These are phyloP conservation scores for Sesamia nonagrioides DNA, from an alignment of 1,140 invertebrate genomes.

Conservation along the genomic window DNA sequence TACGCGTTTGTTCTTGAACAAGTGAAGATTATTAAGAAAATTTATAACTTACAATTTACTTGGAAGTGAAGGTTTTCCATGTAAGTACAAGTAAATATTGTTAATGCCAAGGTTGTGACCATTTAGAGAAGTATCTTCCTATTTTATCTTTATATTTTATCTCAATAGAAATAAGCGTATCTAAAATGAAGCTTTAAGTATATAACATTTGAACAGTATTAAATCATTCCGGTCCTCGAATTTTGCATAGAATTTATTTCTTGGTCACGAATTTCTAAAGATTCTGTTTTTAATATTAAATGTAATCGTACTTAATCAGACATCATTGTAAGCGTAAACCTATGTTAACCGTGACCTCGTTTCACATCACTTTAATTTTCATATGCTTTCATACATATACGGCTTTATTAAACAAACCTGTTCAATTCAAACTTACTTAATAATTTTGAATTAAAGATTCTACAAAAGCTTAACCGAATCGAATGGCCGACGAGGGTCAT, in stretches of 20 bases:
- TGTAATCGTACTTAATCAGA: neutral
- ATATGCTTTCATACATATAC: too few relatives aligned
- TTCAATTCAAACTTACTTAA: too few relatives aligned
- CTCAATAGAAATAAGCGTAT: neutral
- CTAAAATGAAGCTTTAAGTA: neutral
- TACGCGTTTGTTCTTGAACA: constrained; percentile 20
- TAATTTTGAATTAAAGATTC: too few relatives aligned
- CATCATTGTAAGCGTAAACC: too few relatives aligned
- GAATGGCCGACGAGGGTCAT: neutral
- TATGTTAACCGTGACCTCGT: too few relatives aligned
- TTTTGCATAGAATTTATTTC: neutral
- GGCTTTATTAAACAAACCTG: too few relatives aligned
- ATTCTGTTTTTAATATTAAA: neutral
- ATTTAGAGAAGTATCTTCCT: neutral
- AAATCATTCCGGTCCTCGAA: neutral
- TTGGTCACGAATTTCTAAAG: constrained; percentile 7
- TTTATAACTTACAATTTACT: neutral
- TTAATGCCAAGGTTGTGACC: constrained; percentile 7
- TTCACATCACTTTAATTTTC: too few relatives aligned
- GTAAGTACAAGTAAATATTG: neutral
- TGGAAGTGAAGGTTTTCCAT: constrained; percentile 23
- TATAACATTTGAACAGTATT: neutral
- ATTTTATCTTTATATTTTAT: too few relatives aligned
- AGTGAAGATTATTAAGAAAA: constrained; percentile 1
- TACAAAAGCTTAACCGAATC: neutral